phyloP scores from a whole-genome alignment of 2,888 invertebrate genomes.

The Papilio demoleus region DNA sequence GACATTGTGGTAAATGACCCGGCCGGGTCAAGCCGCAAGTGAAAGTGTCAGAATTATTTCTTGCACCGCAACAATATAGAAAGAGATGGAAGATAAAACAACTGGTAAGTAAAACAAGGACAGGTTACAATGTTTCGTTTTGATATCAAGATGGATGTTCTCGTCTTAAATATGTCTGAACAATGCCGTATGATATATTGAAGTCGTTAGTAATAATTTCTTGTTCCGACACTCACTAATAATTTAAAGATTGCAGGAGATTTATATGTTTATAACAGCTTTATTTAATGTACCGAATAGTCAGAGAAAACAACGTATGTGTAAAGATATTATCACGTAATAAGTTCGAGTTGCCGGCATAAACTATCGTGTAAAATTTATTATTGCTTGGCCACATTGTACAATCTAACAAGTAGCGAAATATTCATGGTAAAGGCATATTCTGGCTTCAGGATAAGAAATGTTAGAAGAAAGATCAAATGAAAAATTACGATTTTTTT shows the following conservation, averaged over 20 bases:
- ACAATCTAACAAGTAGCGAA: too few relatives aligned
- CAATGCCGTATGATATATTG: slow-evolving; percentile 39
- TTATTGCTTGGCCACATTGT: too few relatives aligned
- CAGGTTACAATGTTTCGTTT: slow-evolving; percentile 47
- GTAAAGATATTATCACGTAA: too few relatives aligned
- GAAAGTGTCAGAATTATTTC: slow-evolving; percentile 73
- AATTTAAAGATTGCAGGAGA: slow-evolving; percentile 26
- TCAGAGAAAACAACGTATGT: neutral
- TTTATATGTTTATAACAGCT: slow-evolving; percentile 27
- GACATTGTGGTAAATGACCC: slow-evolving; percentile 63
- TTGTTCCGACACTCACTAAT: slow-evolving; percentile 28
- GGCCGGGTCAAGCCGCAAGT: slow-evolving; percentile 59
- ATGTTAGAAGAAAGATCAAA: too few relatives aligned
- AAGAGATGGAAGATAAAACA: slow-evolving; percentile 39
- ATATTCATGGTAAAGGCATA: too few relatives aligned
- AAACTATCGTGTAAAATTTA: too few relatives aligned
- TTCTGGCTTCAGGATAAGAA: too few relatives aligned
- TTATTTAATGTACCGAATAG: too few relatives aligned
- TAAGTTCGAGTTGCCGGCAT: too few relatives aligned
- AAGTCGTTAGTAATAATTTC: slow-evolving; percentile 30
- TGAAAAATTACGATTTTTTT: too few relatives aligned
- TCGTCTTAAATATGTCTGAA: slow-evolving; percentile 44
- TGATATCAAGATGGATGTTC: slow-evolving; percentile 57
- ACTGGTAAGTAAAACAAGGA: slow-evolving; percentile 24
- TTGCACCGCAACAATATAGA: slow-evolving; percentile 50